Base-by-base conservation (phyloP, 2,888 invertebrate species). In the Hanleya hanleyi region DNA sequence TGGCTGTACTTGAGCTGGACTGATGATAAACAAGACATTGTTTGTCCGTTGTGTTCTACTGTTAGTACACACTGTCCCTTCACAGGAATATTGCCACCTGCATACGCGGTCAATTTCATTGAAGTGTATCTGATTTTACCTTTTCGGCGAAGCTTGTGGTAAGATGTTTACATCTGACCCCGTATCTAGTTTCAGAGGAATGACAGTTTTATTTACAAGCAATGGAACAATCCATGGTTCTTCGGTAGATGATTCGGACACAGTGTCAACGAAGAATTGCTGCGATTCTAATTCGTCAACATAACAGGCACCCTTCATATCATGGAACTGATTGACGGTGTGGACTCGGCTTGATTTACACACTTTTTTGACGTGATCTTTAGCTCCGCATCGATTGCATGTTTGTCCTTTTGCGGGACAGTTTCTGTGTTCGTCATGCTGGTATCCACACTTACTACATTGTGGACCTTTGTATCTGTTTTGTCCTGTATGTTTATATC, bases 131-230 rank as follows among this genome's bases (percentile, higher is more conserved):
- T 47, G 3, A 22, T 2, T 47, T n/a, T n/a, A 47, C n/a, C n/a
- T n/a, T n/a, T n/a, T n/a, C n/a, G n/a, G n/a, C 22, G 3, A 18
- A 47, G 47, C 18, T 47, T 47, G 18, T 18, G 47, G 47, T 35
- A 71, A 57, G 1, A 61, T 57, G 41, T 67, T 67, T 18, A 26
- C 71, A 35, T 71, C 36, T 51, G 67, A n/a, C 35, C 67, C 67
- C 29, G 67, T 57, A 37, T 71, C 67, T 29, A 71, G 18, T 29
- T 71, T 68, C 18, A 71, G 1, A 47, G 18, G 26, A 22, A 29
- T 67, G n/a, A 49, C 38, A 26, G 33, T 41, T 47, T 38, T 33
- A 49, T 67, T 32, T 12, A 47, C 47, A 26, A n/a, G n/a, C 33
- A 49, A 29, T 32, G 47, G 36, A 49, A 67, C 49, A 18, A 47